Evolutionary conservation across 2,888 invertebrate genomes (phyloP).

Genomic region (Drosophila prolongata): DNA sequence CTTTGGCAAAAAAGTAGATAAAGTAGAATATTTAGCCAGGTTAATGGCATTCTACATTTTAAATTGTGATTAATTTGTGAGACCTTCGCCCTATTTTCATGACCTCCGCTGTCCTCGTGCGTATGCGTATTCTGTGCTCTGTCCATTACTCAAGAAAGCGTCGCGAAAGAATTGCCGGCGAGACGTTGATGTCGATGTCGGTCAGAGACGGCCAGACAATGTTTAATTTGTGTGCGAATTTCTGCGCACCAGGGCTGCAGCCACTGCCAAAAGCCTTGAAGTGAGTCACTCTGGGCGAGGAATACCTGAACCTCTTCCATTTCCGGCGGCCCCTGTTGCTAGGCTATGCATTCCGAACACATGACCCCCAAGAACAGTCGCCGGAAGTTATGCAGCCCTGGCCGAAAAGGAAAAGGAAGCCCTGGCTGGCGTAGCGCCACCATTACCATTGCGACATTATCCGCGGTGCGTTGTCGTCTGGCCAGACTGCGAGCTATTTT

Average conservation of each 20-base stretch:
- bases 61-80: too few species aligned
- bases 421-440: slow-evolving; percentile 63
- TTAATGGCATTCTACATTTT: too few species aligned
- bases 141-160: slow-evolving; percentile 65
- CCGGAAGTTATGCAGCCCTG: slow-evolving; percentile 29
- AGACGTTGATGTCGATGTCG: slow-evolving; percentile 52
- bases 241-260: slow-evolving; percentile 46
- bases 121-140: slow-evolving; percentile 32
- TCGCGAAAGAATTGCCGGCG: slow-evolving; percentile 44
- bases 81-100: not conserved
- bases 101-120: not conserved
- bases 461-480: slow-evolving; percentile 55
- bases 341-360: slow-evolving; percentile 41
- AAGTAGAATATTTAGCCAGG: too few species aligned
- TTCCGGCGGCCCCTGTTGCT: slow-evolving; percentile 49
- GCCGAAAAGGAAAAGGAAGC: slow-evolving; percentile 17
- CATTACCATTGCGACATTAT: slow-evolving; percentile 65
- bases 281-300: not conserved
- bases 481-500: slow-evolving; percentile 74
- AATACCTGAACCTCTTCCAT: not conserved
- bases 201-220: slow-evolving; percentile 50
- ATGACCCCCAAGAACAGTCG: not conserved
- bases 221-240: slow-evolving; percentile 54
- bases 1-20: too few species aligned
- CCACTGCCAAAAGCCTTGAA: not conserved